A percentile compares a stretch with the other conserved stretches of the same genome.
Conservation (phyloP, 64 coral and sea anemone species). For the Dendronephthya gigantea region DNA sequence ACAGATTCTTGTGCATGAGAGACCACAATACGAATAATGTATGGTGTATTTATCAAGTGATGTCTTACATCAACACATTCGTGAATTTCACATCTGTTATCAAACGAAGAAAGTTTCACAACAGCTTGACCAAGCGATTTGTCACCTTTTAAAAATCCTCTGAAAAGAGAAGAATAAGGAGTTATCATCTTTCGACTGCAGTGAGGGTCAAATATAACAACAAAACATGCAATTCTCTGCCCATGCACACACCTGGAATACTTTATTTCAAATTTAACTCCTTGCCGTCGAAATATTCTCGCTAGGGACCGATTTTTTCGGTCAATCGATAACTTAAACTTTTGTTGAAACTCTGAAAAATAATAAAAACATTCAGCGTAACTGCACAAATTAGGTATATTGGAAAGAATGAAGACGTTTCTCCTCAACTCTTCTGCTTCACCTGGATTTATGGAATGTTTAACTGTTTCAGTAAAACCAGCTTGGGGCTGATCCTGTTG, state of each 20-base stretch:
- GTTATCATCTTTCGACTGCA: not conserved
- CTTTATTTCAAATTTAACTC: constrained; percentile 82
- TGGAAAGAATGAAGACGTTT: not conserved
- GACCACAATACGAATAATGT: too few relatives aligned
- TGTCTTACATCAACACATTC: constrained; percentile 94
- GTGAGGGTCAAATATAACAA: too few relatives aligned
- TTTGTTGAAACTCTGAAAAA: constrained; percentile 82
- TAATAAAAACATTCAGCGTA: not conserved
- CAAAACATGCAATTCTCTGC: too few relatives aligned
- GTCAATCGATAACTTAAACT: constrained; percentile 84
- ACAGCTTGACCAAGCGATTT: constrained; percentile 77
- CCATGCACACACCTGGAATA: constrained; percentile 87
- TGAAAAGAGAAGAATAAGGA: not conserved
- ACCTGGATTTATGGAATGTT: constrained; percentile 95
- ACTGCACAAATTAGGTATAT: not conserved
- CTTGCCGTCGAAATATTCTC: constrained; percentile 83
- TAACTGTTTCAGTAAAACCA: constrained; percentile 72
- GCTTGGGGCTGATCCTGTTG: constrained; percentile 74
- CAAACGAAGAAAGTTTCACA: constrained; percentile 64
- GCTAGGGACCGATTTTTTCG: constrained; percentile 74
- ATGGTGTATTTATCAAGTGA: not conserved
- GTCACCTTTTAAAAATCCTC: constrained; percentile 89
- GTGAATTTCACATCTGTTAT: constrained; percentile 88
- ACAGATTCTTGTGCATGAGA: too few relatives aligned
- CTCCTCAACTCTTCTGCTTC: too few relatives aligned